Evolutionary conservation across 2,888 invertebrate genomes (phyloP).

Genomic region (Acronicta psi): DNA sequence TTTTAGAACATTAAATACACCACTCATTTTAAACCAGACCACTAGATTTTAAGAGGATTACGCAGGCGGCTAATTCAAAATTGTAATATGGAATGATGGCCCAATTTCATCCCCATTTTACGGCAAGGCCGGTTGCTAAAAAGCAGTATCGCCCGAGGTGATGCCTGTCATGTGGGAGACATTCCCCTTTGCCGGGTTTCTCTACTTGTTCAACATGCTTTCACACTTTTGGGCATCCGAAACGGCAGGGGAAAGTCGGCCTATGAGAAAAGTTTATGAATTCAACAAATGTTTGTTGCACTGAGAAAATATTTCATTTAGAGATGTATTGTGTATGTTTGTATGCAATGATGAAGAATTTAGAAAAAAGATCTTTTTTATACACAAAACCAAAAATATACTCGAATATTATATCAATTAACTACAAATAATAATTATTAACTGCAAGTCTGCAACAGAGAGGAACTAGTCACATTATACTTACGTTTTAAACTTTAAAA

Average conservation of each 20-base stretch:
- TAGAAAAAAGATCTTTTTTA: constrained; percentile 6
- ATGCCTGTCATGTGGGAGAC: constrained; percentile 74
- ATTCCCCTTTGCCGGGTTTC: constrained; percentile 70
- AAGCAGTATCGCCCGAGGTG: constrained; percentile 73
- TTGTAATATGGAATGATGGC: constrained; percentile 62
- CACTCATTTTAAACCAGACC: constrained; percentile 15
- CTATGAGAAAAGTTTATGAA: constrained; percentile 69
- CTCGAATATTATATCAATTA: too few relatives aligned
- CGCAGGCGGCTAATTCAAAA: constrained; percentile 52
- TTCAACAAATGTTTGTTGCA: constrained; percentile 62
- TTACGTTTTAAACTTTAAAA: too few relatives aligned
- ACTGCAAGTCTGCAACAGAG: too few relatives aligned
- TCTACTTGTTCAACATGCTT: constrained; percentile 79
- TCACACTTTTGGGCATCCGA: constrained; percentile 78
- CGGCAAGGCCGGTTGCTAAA: constrained; percentile 66
- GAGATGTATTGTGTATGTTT: constrained; percentile 20
- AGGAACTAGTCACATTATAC: too few relatives aligned
- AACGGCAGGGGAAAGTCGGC: constrained; percentile 62
- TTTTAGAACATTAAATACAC: constrained; percentile 29
- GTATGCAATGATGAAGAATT: constrained; percentile 24
- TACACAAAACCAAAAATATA: too few relatives aligned
- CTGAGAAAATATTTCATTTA: constrained; percentile 48
- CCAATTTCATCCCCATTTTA: constrained; percentile 70
- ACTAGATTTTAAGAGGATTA: constrained; percentile 45
- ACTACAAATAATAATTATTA: too few relatives aligned